A percentile compares a stretch with the other conserved stretches of the same genome.
phyloP scores from a whole-genome alignment of 64 coral and sea anemone genomes.

The Montipora foliosa region DNA sequence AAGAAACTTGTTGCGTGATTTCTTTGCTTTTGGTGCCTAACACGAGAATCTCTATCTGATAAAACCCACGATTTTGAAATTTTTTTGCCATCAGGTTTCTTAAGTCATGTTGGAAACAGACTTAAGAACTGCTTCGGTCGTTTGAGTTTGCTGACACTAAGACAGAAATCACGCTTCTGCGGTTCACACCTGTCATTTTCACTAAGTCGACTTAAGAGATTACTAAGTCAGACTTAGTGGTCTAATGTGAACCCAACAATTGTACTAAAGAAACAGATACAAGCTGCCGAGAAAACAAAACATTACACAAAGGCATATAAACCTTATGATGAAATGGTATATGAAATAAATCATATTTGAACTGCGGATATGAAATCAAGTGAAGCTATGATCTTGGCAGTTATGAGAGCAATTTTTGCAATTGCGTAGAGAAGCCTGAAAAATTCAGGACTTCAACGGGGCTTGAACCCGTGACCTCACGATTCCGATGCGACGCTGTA shows the following conservation, averaged over 20 bases:
- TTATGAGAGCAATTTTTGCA: too few relatives aligned
- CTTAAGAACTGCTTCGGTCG: not conserved
- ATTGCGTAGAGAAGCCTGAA: too few relatives aligned
- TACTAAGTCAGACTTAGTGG: not conserved
- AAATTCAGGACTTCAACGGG: too few relatives aligned
- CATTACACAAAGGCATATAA: too few relatives aligned
- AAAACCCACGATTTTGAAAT: not conserved
- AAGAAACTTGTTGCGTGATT: not conserved
- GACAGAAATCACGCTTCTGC: not conserved
- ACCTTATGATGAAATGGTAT: too few relatives aligned
- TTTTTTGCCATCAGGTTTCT: not conserved
- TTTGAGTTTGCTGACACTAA: conserved; percentile 18
- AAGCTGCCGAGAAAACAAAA: too few relatives aligned
- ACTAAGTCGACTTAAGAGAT: not conserved
- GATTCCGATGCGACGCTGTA: too few relatives aligned
- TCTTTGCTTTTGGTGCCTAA: not conserved
- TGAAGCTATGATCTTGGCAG: too few relatives aligned
- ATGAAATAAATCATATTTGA: too few relatives aligned
- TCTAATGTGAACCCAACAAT: not conserved
- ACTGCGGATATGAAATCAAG: too few relatives aligned
- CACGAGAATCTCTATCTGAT: not conserved
- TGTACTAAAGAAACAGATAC: not conserved
- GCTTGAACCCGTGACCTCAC: too few relatives aligned
- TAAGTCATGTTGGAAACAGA: not conserved
- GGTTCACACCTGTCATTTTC: not conserved